Evolutionary conservation across 1,140 invertebrate species (phyloP), one percentile per base, ranked within the genome.

Genomic region (Hypothenemus hampei): DNA sequence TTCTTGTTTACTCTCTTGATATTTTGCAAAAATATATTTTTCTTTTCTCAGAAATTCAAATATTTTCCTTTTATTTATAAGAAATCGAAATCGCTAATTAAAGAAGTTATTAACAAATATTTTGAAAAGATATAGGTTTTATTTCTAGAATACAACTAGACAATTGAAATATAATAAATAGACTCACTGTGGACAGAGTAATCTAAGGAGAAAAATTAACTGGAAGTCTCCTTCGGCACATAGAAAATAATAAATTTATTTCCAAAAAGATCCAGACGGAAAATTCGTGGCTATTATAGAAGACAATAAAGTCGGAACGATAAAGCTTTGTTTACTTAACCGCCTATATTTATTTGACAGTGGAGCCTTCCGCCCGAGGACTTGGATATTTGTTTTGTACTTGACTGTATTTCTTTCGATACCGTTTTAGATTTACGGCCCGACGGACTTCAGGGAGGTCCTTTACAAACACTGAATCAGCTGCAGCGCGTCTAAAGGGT

Each of bases 381-480:
- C 26, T 47, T 33, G 31, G 55, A 50, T 57, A 51, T 57, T 57
- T 57, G 47, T 47, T 50, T 46, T 57, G 55, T 57, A 57, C 55
- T 57, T 46, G 47, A 57, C 47, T 57, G 47, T 57, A 50, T 57
- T 50, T 57, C 46, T 57, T 50, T 57, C 55, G 55, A 50, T 50
- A 50, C 55, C 33, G 55, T 45, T n/a, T n/a, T 39, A 50, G 39
- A 50, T 51, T 57, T 57, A 57, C 55, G 29, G 37, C 39, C 33
- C 29, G 29, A 50, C 35, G 40, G 55, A 48, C 55, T 50, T 50
- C 29, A 16, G 55, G 55, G 46, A 51, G 47, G 48, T 57, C 55
- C 55, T 57, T 51, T 57, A 51, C 55, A 57, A 57, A 57, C 48
- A 57, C 47, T 51, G 55, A 57, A 51, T 57, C 55, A 50, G 55